Evolutionary conservation across 2,797 vertebrate genomes (phyloP).

Genomic region (Arnoldichthys spilopterus): DNA sequence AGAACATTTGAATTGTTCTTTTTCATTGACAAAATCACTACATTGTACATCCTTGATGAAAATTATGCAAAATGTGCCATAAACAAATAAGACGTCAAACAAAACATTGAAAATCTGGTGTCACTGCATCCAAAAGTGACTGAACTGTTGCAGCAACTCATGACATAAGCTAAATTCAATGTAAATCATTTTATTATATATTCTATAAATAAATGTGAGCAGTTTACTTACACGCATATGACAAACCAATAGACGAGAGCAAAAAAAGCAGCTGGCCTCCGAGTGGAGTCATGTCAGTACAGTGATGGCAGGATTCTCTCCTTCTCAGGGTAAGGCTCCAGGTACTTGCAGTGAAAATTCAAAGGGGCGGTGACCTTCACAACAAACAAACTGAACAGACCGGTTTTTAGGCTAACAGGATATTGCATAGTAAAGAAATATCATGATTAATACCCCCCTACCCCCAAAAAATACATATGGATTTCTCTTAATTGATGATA

Average conservation of each 20-base stretch:
- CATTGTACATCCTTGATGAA: neutral
- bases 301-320: neutral
- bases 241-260: slow-evolving; percentile 46
- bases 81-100: neutral
- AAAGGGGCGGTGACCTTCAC: slow-evolving; percentile 16
- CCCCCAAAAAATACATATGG: no score
- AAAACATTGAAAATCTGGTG: neutral
- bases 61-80: neutral
- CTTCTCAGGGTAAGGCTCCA: no score
- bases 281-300: slow-evolving; percentile 33
- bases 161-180: neutral
- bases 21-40: neutral
- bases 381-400: neutral
- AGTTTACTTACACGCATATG: slow-evolving; percentile 59
- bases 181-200: neutral
- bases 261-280: slow-evolving; percentile 54
- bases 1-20: neutral
- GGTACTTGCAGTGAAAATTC: neutral
- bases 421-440: no score
- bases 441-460: no score
- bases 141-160: neutral
- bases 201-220: neutral
- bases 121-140: neutral
- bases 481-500: no score
- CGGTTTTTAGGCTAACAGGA: neutral